These are phyloP conservation scores for Eilema griseolum DNA, from an alignment of 2,888 invertebrate species.

Conservation along the genomic window DNA sequence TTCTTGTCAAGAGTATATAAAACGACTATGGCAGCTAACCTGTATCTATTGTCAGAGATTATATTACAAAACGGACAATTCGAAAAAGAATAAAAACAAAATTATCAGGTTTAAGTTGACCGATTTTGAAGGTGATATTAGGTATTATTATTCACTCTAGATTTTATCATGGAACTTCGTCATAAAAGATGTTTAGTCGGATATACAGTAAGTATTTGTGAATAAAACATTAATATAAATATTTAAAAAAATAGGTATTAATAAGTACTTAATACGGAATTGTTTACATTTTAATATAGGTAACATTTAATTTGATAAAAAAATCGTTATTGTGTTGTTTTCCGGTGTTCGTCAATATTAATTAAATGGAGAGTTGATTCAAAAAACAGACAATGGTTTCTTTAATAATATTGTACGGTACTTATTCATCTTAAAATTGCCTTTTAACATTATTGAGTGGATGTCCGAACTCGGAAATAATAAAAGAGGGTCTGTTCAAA, in stretches of 20 bases:
- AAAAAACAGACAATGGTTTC: conserved; percentile 22
- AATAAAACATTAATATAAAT: no score
- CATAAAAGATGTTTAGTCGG: no score
- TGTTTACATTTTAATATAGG: background rate
- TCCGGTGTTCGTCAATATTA: conserved; percentile 17
- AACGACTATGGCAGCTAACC: no score
- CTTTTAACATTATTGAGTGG: conserved; percentile 27
- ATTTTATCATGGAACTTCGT: no score
- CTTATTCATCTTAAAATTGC: conserved; percentile 22
- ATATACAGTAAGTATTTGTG: no score
- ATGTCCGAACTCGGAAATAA: conserved; percentile 33
- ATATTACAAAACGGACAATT: no score
- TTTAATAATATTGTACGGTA: conserved; percentile 6
- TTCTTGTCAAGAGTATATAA: no score
- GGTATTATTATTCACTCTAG: no score
- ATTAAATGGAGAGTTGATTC: conserved; percentile 19
- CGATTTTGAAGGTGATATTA: no score
- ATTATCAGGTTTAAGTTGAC: no score
- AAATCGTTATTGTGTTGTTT: background rate
- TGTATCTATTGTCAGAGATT: no score
- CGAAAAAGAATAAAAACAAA: no score
- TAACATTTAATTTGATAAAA: background rate
- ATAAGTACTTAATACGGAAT: background rate
- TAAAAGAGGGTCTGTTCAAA: conserved; percentile 30
- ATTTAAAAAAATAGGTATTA: background rate